Percentiles rank a stretch among this genome's conserved stretches.
Conservation (phyloP, 2,888 invertebrate genomes). For the Meghimatium bilineatum region DNA sequence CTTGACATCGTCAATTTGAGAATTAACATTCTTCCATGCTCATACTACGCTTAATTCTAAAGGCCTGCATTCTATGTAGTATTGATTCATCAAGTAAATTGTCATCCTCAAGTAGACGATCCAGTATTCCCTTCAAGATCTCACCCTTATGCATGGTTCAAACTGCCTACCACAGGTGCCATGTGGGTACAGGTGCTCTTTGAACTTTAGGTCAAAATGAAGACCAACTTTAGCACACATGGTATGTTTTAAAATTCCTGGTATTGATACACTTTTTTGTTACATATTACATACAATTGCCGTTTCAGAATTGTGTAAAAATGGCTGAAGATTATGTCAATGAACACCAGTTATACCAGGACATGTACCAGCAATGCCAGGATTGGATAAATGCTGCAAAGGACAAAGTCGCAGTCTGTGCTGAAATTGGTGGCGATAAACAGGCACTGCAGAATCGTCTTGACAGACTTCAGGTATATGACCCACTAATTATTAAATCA, state of each 20-base stretch:
- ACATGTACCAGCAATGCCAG: conserved; percentile 83
- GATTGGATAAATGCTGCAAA: conserved; percentile 90
- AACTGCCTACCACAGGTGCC: too few species aligned
- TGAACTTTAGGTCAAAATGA: too few species aligned
- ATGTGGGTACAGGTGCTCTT: too few species aligned
- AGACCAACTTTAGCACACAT: not conserved
- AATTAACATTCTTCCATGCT: too few species aligned
- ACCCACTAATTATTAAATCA: not conserved
- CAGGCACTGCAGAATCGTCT: conserved; percentile 81
- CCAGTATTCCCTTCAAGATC: too few species aligned
- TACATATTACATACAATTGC: not conserved
- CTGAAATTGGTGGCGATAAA: conserved; percentile 91
- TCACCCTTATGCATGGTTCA: too few species aligned
- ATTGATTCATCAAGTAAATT: too few species aligned
- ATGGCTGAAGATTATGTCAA: conserved; percentile 68
- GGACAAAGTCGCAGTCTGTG: conserved; percentile 87
- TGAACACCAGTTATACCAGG: conserved; percentile 72
- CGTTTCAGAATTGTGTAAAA: conserved; percentile 61
- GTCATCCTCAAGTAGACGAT: too few species aligned
- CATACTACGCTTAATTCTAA: too few species aligned
- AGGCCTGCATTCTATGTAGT: too few species aligned
- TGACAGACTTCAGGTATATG: conserved; percentile 61
- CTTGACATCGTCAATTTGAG: too few species aligned
- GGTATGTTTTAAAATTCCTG: not conserved
- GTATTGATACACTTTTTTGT: not conserved